Evolutionary conservation across 2,888 invertebrate genomes (phyloP), one percentile per base, ranked within the genome.

Genomic region (Aelia acuminata): DNA sequence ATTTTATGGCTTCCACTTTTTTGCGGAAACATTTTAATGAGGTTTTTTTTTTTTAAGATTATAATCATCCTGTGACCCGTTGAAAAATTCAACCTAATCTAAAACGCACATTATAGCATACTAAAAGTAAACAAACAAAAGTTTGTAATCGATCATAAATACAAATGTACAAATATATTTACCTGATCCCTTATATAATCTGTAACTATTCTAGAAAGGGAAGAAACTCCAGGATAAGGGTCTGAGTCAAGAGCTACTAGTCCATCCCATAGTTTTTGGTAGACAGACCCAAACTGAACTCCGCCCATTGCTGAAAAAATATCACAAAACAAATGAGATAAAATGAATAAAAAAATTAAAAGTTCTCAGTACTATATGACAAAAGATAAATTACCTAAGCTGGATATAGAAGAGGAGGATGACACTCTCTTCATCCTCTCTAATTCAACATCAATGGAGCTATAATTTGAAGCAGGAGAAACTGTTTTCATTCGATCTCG

Each of bases 231-330:
- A 4, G 97, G 97, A 92, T 96, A 95, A 2, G 99, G 98, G 94
- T 99, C 99, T 89, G 94, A 94, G 89, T 97, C 95, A 91, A 98
- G 94, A 89, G 94, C 93, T 89, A 95, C 93, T 90, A 99, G 93
- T 35, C 96, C 95, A 91, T 95, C 94, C 98, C 98, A 99, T 89
- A 99, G 94, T 93, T 97, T 97, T 93, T 96, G 95, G 93, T 98
- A 98, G 88, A 98, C 96, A 22, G 97, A 96, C 39, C 95, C 95
- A 92, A 95, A 95, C 3, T 89, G 90, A 53, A 49, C 31, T 31
- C 87, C 87, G 18, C 75, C 35, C 43, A 49, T 35, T 48, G 70
- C 50, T 75, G 49, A 70, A 43, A 87, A 43, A 70, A 20, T 22
- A 10, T 70, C 20, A 39, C 22, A 43, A 11, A 84, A 80, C 11